Base-by-base conservation (phyloP, 2,113 vertebrate genomes). In the Hemiscyllium ocellatum region DNA sequence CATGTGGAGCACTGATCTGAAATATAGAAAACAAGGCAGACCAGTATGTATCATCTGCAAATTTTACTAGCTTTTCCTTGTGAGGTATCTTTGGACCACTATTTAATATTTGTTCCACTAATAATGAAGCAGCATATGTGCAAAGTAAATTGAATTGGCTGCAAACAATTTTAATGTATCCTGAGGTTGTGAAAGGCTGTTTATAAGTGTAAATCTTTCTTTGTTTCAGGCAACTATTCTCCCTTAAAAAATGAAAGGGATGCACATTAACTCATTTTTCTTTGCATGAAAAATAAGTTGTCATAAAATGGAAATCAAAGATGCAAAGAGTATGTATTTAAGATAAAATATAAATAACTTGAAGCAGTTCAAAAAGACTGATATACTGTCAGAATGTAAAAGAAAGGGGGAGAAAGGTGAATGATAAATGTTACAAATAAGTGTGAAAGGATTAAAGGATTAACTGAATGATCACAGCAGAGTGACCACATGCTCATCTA, bases 391-490 rank as follows among this genome's bases (percentile, higher is more conserved):
- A 90, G 52, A 52, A 90, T 13, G 26, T 22, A 93, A 66, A 93
- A 93, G 89, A 66, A 61, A 93, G 65, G 65, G 52, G 37, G 29
- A 93, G 89, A n/a, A 17, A 22, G 26, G 26, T 56, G 37, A 91
- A 33, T 91, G 68, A 95, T 72, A 95, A 95, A 20, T 95, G 68
- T 72, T 17, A 72, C 94, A 95, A 72, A 95, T 13, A 50, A 29
- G 68, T 72, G 94, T 69, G 66, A 94, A 95, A 72, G 94, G 94
- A 95, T 95, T 95, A 95, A 52, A 47, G 68, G 94, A 95, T 95
- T 95, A 95, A 70, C 69, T 72, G 94, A 95, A 52, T 72, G 68
- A 95, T 95, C 69, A 29, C 68, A 95, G 69, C 69, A 15, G 94
- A 95, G 94, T 52, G 69, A 42, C 47, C 68, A 72, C 94, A 95